Evolutionary conservation across 2,797 vertebrate genomes (phyloP), one percentile per base, ranked within the genome.

Genomic region (Eutrigla gurnardus): DNA sequence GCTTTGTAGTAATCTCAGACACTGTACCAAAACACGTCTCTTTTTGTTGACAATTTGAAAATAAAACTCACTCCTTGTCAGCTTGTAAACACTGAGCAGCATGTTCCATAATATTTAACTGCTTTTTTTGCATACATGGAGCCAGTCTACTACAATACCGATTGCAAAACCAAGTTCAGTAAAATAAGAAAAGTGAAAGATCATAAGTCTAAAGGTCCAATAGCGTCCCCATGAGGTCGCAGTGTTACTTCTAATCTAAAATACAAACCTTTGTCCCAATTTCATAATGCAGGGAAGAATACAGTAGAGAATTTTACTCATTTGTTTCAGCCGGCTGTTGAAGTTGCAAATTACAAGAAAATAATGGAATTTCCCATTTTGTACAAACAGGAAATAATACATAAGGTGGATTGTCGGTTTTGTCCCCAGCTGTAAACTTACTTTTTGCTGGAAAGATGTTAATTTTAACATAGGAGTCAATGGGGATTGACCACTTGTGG

Each of bases 71-170:
- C 37, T 52, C 25, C 53, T 84, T 65, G 83, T 77, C 77, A 64
- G 55, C 66, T 42, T 69, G 75, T 73, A 83, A 88, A 91, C 81
- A 88, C 77, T 79, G 81, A 83, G 82, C 91, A 86, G 53, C 65
- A 35, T 86, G 92, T 93, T 89, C 91, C 92, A 92, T 83, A 90
- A 91, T 87, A 92, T 81, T 73, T 12, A 43, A 70, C 58, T 42
- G 71, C 47, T 79, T 77, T 63, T 54, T 54, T 8, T 33, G 39
- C 15, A 61, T 6, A n/a, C 11, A 64, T 17, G 6, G 3, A 60
- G 2, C 50, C 25, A 13, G n/a, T 70, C 36, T 39, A 18, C 14
- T n/a, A 52, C 9, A 33, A n/a, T 47, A 71, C 77, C 33, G n/a
- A 37, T 4, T 39, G 1, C 5, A 70, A 8, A 59, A 60, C 42